phyloP scores from a whole-genome alignment of 2,888 invertebrate genomes.

The Myopa tessellatipennis region DNA sequence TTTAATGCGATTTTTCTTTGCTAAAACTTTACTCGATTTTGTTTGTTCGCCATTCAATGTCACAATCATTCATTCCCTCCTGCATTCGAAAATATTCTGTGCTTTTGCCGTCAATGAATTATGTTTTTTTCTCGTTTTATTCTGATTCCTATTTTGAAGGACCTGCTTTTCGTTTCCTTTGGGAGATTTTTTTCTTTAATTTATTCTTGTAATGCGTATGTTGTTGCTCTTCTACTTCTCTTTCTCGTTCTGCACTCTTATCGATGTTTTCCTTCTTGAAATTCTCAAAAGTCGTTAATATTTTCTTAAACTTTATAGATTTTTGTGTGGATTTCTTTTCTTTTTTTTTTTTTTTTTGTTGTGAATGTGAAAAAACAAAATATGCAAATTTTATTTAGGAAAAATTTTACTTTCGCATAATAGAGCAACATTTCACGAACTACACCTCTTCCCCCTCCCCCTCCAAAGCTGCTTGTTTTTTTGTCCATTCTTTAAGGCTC shows the following conservation, averaged over 20 bases:
- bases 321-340: background rate
- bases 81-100: slow-evolving; percentile 21
- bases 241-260: background rate
- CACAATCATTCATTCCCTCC: slow-evolving; percentile 35
- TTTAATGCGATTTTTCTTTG: slow-evolving; percentile 22
- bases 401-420: slow-evolving; percentile 3
- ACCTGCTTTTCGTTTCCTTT: slow-evolving; percentile 40
- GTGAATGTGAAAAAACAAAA: slow-evolving; percentile 1
- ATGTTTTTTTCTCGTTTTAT: background rate
- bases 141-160: slow-evolving; percentile 43
- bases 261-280: slow-evolving; percentile 6
- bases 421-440: background rate
- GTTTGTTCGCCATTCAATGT: slow-evolving; percentile 34
- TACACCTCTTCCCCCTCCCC: background rate
- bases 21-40: slow-evolving; percentile 31
- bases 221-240: slow-evolving; percentile 9
- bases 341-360: background rate
- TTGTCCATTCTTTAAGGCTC: no score
- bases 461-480: background rate
- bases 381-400: slow-evolving; percentile 28
- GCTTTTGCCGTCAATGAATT: background rate
- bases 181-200: slow-evolving; percentile 23
- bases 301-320: slow-evolving; percentile 29
- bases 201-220: slow-evolving; percentile 2
- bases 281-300: slow-evolving; percentile 33